Conservation (phyloP, 1,140 invertebrate genomes). For the Adelges cooleyi region DNA sequence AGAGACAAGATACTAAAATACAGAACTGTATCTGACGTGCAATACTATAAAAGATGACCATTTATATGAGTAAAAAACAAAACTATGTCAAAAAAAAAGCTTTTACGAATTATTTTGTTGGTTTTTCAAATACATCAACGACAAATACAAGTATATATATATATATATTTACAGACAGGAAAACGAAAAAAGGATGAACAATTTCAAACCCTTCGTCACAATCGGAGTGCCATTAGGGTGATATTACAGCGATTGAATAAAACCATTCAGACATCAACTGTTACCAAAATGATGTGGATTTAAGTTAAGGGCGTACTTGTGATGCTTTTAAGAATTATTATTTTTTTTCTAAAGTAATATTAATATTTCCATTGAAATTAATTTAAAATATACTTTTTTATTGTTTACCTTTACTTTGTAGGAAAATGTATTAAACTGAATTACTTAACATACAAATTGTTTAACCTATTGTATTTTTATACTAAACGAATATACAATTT, state of each 20-base stretch:
- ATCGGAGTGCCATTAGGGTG: conserved; percentile 24
- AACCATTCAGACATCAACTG: conserved; percentile 20
- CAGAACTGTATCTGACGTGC: too few species aligned
- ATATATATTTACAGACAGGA: background rate
- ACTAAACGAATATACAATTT: too few species aligned
- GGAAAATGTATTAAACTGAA: too few species aligned
- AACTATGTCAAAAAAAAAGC: background rate
- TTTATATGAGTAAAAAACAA: background rate
- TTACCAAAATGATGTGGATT: conserved; percentile 11
- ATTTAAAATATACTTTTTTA: background rate
- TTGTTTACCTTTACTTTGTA: background rate
- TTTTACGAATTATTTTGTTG: conserved; percentile 10
- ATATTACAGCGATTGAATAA: conserved; percentile 24
- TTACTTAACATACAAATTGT: too few species aligned
- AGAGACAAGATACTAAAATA: too few species aligned
- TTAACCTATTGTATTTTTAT: too few species aligned
- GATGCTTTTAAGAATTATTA: background rate
- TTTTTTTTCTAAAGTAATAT: background rate
- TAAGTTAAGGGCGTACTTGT: background rate
- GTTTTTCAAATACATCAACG: background rate
- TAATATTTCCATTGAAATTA: background rate
- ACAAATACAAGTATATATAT: background rate
- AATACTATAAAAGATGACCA: background rate
- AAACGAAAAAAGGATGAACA: conserved; percentile 17
- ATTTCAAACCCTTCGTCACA: conserved; percentile 21